Base-by-base conservation (phyloP, 1,140 invertebrate genomes). In the Bradysia coprophila region DNA sequence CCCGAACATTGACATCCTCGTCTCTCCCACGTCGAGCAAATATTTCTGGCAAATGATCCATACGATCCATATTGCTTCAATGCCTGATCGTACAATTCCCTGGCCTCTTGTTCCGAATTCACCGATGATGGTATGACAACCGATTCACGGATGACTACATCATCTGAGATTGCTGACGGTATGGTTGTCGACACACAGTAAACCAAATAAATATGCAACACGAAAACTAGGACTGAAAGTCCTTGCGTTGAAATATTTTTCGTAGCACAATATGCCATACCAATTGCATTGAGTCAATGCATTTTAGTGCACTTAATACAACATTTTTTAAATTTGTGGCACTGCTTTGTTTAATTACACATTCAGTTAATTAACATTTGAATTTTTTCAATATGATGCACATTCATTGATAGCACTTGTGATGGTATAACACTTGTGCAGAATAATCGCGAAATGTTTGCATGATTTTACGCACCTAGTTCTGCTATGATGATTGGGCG, bases 31-130 rank as follows among this genome's bases (percentile, higher is more conserved):
- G 11, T 11, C 2, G 3, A 3, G 15, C 38, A 39, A 9, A 23
- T 22, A 21, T 39, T 10, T 39, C 36, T 16, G n/a, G 36, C 18
- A 18, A 10, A 18, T 5, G 18, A 16, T 6, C 36, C 36, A 38
- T 38, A 38, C 13, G 36, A 38, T 20, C 18, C 36, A 38, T 18
- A 38, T 11, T 38, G 36, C 18, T 38, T 38, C n/a, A 38, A 20
- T 19, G 36, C 36, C 21, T 38, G 18, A 20, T 38, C 36, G 18
- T 38, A 38, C n/a, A 20, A 5, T 18, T 38, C 36, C 6, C 5
- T 38, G 3, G 36, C 16, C 18, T 38, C n/a, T 19, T 18, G n/a
- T 18, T 38, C 36, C 11, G 36, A 38, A 19, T 38, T 20, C 24
- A 28, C 13, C 18, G 36, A 18, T 34, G 32, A 15, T 38, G 18